Conservation (phyloP, 2,797 vertebrate species). For the Sebastes oblongus region DNA sequence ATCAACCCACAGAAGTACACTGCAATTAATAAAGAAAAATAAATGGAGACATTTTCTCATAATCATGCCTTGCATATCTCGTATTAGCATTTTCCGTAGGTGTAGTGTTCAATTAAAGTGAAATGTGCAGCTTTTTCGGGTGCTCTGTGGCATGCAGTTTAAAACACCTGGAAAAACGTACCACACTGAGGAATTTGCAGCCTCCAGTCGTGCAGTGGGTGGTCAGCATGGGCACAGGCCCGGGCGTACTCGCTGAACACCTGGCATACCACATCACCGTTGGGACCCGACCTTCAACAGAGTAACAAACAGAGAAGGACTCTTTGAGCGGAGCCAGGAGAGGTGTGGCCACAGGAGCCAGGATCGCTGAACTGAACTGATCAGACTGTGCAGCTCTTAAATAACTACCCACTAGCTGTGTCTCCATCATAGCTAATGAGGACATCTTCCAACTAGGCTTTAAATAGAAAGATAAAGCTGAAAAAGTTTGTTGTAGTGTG, state of each 20-base stretch:
- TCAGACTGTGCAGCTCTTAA: not conserved
- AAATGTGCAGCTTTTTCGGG: not conserved
- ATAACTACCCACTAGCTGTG: constrained; percentile 3
- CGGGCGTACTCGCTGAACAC: constrained; percentile 93
- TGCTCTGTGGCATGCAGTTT: not conserved
- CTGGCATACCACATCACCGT: constrained; percentile 88
- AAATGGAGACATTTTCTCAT: not conserved
- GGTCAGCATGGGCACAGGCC: constrained; percentile 92
- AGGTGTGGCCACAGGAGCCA: constrained; percentile 18
- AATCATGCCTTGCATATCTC: not conserved
- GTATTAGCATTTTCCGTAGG: not conserved
- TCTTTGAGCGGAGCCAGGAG: constrained; percentile 34
- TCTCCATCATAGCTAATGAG: not conserved
- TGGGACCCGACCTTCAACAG: constrained; percentile 83
- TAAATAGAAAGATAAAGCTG: not conserved
- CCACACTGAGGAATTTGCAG: constrained; percentile 87
- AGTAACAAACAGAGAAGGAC: constrained; percentile 46
- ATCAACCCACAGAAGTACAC: not conserved
- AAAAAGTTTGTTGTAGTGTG: not conserved
- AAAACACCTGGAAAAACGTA: constrained; percentile 71
- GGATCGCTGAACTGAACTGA: not conserved
- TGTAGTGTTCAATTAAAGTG: not conserved
- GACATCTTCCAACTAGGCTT: not conserved
- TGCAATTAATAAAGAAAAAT: not conserved
- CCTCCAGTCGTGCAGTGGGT: constrained; percentile 90